These are phyloP conservation scores for Lathamus discolor DNA, from an alignment of 2,113 vertebrate genomes.

Conservation along the genomic window DNA sequence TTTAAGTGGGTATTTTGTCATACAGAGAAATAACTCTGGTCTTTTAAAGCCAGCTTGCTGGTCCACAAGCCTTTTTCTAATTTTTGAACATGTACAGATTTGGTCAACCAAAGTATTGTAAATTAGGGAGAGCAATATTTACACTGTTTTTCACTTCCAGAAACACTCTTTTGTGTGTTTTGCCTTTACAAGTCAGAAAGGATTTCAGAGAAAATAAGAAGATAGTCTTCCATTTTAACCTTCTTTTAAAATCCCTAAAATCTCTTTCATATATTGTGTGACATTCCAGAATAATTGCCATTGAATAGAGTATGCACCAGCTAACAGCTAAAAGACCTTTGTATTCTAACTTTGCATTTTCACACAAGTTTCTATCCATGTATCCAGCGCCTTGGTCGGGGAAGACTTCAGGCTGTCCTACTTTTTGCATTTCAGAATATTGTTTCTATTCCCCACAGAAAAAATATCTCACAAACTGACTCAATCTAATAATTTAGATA, in stretches of 20 bases:
- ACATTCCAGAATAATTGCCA: not conserved
- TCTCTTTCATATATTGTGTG: not conserved
- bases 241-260: not conserved
- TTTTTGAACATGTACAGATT: not conserved
- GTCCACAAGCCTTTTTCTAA: not conserved
- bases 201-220: not conserved
- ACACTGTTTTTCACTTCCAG: not conserved
- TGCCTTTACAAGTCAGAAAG: not conserved
- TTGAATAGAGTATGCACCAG: not conserved
- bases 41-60: not conserved
- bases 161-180: not conserved
- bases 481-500: not conserved
- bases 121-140: not conserved
- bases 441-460: not conserved
- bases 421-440: not conserved
- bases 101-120: accelerated
- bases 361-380: not conserved
- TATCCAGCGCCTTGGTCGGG: not conserved
- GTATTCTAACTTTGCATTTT: not conserved
- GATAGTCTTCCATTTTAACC: accelerated
- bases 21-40: accelerated
- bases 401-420: not conserved
- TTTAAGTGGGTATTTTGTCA: accelerated
- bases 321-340: not conserved
- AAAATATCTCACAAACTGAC: not conserved